Base-by-base conservation (phyloP, 2,888 invertebrate genomes). In the Anagyrus pseudococci region DNA sequence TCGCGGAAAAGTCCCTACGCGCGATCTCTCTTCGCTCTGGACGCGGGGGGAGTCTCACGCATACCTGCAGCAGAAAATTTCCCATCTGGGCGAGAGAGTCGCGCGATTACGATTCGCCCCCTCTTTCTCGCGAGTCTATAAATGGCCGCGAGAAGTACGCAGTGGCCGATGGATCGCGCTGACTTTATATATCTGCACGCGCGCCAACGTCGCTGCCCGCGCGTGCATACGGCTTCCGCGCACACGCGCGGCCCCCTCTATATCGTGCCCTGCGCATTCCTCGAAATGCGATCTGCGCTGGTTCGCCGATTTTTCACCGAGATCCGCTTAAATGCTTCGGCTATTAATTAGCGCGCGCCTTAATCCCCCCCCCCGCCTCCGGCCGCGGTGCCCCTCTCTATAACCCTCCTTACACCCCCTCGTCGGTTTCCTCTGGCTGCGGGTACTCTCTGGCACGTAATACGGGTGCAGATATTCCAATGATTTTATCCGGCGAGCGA, bases 61-160 rank as follows among this genome's bases (percentile, higher is more conserved):
- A 56, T 61, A 64, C 33, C 23, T 41, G 40, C 10, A 22, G 23
- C 22, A 15, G 8, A 37, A 37, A 37, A 37, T 37, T 37, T 37
- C 33, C 33, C 33, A 37, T 2, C 33, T 8, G 15, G 33, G 33
- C 33, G 33, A 37, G 33, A 15, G 8, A 7, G 13, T 57, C 20
- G 63, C 67, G 61, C 65, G 71, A 70, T 69, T 69, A 62, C 69
- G 62, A 70, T 69, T 70, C 68, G 64, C 66, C 59, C 58, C 63
- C n/a, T n/a, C n/a, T n/a, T n/a, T n/a, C n/a, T 4, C 29, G 63
- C 48, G 64, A 67, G 64, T 67, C 70, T 71, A 70, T 70, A 71
- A 72, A 70, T 71, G 71, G 69, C 47, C 26, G 41, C 19, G 29
- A n/a, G n/a, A n/a, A n/a, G n/a, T n/a, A n/a, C n/a, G n/a, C n/a